phyloP scores from a whole-genome alignment of 2,888 invertebrate genomes.

The Temnothorax unifasciatus region DNA sequence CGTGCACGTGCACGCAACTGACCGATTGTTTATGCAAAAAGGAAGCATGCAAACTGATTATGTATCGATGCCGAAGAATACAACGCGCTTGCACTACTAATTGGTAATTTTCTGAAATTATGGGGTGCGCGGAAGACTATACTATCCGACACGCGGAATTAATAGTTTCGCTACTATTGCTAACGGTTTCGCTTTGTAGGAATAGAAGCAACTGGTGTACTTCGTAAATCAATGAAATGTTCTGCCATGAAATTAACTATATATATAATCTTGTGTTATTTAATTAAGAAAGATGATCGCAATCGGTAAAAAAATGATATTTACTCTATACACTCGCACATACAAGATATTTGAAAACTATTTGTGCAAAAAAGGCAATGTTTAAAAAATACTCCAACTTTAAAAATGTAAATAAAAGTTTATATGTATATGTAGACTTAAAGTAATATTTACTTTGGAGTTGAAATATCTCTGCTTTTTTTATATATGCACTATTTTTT shows the following conservation, averaged over 20 bases:
- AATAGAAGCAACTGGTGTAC: slow-evolving; percentile 1
- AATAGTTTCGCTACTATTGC: slow-evolving; percentile 27
- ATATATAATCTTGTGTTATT: neutral
- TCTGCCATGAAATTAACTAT: neutral
- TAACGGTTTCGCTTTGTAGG: slow-evolving; percentile 2
- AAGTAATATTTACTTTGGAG: neutral
- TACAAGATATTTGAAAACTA: neutral
- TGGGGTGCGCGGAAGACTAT: slow-evolving; percentile 27
- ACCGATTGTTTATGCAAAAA: slow-evolving; percentile 66
- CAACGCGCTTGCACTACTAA: slow-evolving; percentile 27
- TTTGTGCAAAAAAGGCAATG: neutral
- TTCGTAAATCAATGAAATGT: slow-evolving; percentile 34
- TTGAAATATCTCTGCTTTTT: neutral
- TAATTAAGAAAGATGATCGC: slow-evolving; percentile 2
- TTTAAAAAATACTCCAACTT: neutral
- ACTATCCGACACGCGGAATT: slow-evolving; percentile 9
- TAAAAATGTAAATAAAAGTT: neutral
- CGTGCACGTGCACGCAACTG: slow-evolving; percentile 63
- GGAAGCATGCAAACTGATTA: slow-evolving; percentile 9
- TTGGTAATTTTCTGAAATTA: slow-evolving; percentile 47
- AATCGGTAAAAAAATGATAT: neutral
- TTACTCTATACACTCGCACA: neutral
- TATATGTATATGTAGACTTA: neutral
- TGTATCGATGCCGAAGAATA: neutral
- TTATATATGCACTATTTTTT: neutral